These are phyloP conservation scores for Plebejus melissa DNA, from an alignment of 2,888 invertebrate genomes.

Conservation along the genomic window DNA sequence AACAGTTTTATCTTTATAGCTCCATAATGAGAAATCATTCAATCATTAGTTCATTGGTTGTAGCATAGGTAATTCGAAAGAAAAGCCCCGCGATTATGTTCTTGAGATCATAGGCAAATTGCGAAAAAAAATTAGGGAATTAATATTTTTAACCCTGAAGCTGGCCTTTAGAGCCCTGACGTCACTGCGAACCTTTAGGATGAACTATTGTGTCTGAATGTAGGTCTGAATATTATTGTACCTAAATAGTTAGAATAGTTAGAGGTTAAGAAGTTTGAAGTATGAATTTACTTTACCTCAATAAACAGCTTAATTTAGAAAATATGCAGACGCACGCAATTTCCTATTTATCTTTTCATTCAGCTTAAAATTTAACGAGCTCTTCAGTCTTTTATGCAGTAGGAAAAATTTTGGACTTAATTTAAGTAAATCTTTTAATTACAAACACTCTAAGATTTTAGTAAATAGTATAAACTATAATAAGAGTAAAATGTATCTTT, in stretches of 20 bases:
- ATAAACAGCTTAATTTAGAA: constrained; percentile 7
- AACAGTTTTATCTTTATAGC: not conserved
- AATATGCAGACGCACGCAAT: not conserved
- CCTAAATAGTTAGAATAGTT: not conserved
- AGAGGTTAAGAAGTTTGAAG: not conserved
- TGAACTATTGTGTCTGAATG: too few species aligned
- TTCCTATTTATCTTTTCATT: constrained; percentile 7
- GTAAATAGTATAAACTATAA: not conserved
- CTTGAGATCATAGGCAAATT: too few species aligned
- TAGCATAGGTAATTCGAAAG: too few species aligned
- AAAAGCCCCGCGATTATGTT: too few species aligned
- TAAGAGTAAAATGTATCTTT: not conserved
- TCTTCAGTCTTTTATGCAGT: not conserved
- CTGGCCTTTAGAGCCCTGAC: too few species aligned
- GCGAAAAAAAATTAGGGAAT: too few species aligned
- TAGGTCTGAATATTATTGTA: too few species aligned
- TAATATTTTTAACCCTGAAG: too few species aligned
- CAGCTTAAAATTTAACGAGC: not conserved
- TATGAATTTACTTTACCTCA: not conserved
- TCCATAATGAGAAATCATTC: too few species aligned
- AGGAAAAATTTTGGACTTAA: not conserved
- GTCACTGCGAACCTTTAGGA: too few species aligned
- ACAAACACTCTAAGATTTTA: not conserved
- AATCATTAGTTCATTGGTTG: too few species aligned
- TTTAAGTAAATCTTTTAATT: not conserved